phyloP scores from a whole-genome alignment of 2,797 vertebrate species.

The Loris lydekkerianus region DNA sequence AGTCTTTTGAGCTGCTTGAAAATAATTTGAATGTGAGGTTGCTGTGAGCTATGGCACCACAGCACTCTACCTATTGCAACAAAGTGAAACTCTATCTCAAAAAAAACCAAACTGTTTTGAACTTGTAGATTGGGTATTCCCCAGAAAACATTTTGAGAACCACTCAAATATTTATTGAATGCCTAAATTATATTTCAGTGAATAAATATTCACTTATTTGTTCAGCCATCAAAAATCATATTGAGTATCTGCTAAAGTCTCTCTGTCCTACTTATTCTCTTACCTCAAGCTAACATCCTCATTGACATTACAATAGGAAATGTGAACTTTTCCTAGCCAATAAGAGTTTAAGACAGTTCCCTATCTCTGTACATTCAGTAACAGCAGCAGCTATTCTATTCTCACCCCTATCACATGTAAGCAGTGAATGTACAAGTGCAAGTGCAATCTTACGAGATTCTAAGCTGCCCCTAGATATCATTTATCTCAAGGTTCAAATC shows the following conservation, averaged over 20 bases:
- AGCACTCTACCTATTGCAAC: no score
- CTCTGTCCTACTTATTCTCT: slow-evolving; percentile 44
- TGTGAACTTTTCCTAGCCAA: slow-evolving; percentile 14
- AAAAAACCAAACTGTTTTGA: neutral
- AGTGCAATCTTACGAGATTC: slow-evolving; percentile 38
- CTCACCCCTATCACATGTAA: slow-evolving; percentile 59
- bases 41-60: no score
- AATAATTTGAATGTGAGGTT: no score
- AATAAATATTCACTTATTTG: slow-evolving; percentile 36
- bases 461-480: slow-evolving; percentile 57
- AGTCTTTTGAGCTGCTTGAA: no score
- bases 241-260: neutral
- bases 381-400: slow-evolving; percentile 67
- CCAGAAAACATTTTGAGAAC: slow-evolving; percentile 32
- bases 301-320: slow-evolving; percentile 51
- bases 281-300: slow-evolving; percentile 36
- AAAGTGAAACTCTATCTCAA: no score
- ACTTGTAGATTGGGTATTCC: neutral
- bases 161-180: neutral
- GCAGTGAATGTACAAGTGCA: slow-evolving; percentile 14
- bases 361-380: slow-evolving; percentile 15
- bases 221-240: slow-evolving; percentile 55
- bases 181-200: slow-evolving; percentile 22
- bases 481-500: slow-evolving; percentile 52
- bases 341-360: slow-evolving; percentile 41